Evolutionary conservation across 1,140 invertebrate genomes (phyloP).

Genomic region (Hydropsyche tenuis): DNA sequence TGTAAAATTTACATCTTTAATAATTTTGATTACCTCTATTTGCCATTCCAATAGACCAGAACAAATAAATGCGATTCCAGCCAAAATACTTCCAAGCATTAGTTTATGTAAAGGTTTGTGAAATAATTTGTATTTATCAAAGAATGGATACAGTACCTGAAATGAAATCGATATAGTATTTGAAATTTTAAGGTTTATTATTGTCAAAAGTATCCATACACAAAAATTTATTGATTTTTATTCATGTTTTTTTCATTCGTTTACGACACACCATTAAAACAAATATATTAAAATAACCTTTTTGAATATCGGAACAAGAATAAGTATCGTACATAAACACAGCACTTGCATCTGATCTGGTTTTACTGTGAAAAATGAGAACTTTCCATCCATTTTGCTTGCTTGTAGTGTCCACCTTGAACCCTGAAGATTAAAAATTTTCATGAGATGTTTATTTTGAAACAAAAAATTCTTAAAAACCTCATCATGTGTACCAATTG

Average conservation of each 20-base stretch:
- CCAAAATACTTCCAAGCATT: slow-evolving; percentile 74
- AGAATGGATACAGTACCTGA: slow-evolving; percentile 68
- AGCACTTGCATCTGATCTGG: slow-evolving; percentile 92
- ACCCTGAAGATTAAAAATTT: slow-evolving; percentile 66
- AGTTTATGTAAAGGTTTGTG: slow-evolving; percentile 76
- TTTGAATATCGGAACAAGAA: slow-evolving; percentile 89
- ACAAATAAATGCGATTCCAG: slow-evolving; percentile 73
- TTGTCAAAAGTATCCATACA: too few species aligned
- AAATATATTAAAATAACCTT: slow-evolving; percentile 54
- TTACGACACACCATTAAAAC: slow-evolving; percentile 12
- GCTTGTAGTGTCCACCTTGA: slow-evolving; percentile 97
- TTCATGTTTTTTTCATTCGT: neutral
- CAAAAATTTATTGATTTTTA: neutral
- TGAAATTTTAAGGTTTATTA: neutral
- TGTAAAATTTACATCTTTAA: neutral
- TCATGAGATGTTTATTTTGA: too few species aligned
- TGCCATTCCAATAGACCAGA: slow-evolving; percentile 74
- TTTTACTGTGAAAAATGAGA: slow-evolving; percentile 73
- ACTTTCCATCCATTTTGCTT: slow-evolving; percentile 83
- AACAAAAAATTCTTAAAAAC: too few species aligned
- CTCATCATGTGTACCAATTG: slow-evolving; percentile 76
- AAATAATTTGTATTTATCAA: slow-evolving; percentile 60
- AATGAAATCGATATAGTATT: slow-evolving; percentile 14
- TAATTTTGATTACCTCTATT: slow-evolving; percentile 69
- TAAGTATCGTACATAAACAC: slow-evolving; percentile 85